Evolutionary conservation across 2,888 invertebrate genomes (phyloP).

Genomic region (Calliphora vomitoria): DNA sequence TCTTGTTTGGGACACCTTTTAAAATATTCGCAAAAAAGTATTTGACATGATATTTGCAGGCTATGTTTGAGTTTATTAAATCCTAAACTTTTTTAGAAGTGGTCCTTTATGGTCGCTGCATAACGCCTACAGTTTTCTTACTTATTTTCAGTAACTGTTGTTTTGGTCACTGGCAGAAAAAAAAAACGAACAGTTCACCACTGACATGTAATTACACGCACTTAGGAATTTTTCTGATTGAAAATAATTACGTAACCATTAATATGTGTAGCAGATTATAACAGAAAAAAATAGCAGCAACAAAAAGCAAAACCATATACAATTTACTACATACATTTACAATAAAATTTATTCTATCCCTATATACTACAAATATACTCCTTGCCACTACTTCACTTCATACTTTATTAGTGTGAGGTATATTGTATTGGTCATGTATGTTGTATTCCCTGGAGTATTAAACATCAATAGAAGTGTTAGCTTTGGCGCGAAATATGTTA

Average conservation of each 20-base stretch:
- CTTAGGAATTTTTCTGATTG: slow-evolving; percentile 78
- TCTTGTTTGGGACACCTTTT: no score
- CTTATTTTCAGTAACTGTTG: not conserved
- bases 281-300: not conserved
- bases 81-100: no score
- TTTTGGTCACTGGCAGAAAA: not conserved
- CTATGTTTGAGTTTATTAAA: no score
- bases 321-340: not conserved
- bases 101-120: no score
- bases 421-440: slow-evolving; percentile 30
- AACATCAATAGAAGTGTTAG: slow-evolving; percentile 63
- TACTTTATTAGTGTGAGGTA: slow-evolving; percentile 36
- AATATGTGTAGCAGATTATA: slow-evolving; percentile 32
- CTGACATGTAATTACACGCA: slow-evolving; percentile 80
- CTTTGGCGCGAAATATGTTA: slow-evolving; percentile 70
- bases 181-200: slow-evolving; percentile 59
- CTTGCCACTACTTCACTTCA: slow-evolving; percentile 14
- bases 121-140: not conserved
- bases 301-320: not conserved
- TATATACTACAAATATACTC: slow-evolving; percentile 3
- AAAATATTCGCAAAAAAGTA: no score
- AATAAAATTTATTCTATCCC: no score
- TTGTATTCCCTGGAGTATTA: slow-evolving; percentile 42
- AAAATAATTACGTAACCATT: slow-evolving; percentile 77
- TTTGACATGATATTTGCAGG: no score